Percentiles rank a stretch among this genome's conserved stretches.
Conservation (phyloP, 2,888 invertebrate species). For the Panzeria rudis region DNA sequence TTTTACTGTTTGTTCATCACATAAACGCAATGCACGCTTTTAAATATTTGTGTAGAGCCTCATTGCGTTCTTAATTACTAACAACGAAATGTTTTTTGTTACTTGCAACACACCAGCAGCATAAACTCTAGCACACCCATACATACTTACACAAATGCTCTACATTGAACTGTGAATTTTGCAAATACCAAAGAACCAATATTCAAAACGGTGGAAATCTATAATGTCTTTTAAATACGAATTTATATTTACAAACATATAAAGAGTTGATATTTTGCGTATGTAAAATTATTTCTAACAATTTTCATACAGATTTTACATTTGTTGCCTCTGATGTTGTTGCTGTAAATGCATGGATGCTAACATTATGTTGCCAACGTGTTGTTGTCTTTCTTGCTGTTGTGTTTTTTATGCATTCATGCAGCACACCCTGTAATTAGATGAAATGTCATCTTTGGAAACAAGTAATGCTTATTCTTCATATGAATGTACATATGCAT, state of each 20-base stretch:
- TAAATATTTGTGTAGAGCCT: conserved; percentile 69
- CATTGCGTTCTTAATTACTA: conserved; percentile 75
- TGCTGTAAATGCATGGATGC: conserved; percentile 63
- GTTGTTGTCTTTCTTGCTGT: conserved; percentile 25
- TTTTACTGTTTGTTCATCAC: conserved; percentile 49
- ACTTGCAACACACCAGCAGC: conserved; percentile 66
- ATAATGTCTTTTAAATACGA: conserved; percentile 69
- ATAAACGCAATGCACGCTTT: conserved; percentile 71
- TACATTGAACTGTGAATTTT: conserved; percentile 37
- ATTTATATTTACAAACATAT: background rate
- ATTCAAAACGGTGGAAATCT: conserved; percentile 57
- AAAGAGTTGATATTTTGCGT: conserved; percentile 61
- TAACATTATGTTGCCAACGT: conserved; percentile 64
- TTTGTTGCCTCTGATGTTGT: conserved; percentile 55
- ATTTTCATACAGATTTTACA: conserved; percentile 50
- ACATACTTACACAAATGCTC: conserved; percentile 11
- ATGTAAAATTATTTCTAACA: conserved; percentile 58
- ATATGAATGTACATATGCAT: conserved; percentile 51
- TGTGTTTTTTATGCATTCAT: conserved; percentile 74
- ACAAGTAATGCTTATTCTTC: conserved; percentile 69
- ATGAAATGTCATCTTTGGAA: conserved; percentile 75
- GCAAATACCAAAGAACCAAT: conserved; percentile 30
- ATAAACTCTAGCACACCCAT: conserved; percentile 36
- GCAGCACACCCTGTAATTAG: conserved; percentile 76
- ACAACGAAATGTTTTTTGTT: conserved; percentile 75